Evolutionary conservation across 1,140 invertebrate genomes (phyloP), one percentile per base, ranked within the genome.

Genomic region (Hydropsyche tenuis): DNA sequence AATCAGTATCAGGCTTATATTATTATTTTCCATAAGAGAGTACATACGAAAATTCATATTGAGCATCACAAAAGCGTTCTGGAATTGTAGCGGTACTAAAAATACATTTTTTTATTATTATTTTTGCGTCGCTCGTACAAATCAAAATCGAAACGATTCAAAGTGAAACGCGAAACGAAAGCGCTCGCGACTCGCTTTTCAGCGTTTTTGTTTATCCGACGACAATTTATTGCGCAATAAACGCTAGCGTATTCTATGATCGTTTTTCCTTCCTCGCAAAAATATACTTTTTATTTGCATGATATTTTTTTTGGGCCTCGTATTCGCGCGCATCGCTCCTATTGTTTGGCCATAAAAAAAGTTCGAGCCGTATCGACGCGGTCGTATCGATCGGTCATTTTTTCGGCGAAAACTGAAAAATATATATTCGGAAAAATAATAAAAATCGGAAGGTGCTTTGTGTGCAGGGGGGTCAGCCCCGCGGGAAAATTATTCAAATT

Each of bases 401-500:
- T 46, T 46, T 46, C 2, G 1, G 48, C 16, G 20, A 20, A 37
- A 37, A 37, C 30, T n/a, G n/a, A n/a, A n/a, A 9, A 4, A 37
- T 37, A 3, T 9, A 9, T 9, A 37, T 37, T 9, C 9, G 30
- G 3, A 37, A 37, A 37, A 37, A 37, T 37, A 9, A n/a, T n/a
- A n/a, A n/a, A 37, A 37, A 37, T 37, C 9, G 3, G n/a, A 20
- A 53, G 20, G n/a, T 14, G 16, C 48, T 53, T 53, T 53, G 48
- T 53, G 30, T 37, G 3, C 3, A 37, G 16, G n/a, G 16, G 48
- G 45, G 45, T 3, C 12, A 16, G 45, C 2, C 45, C 45, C 45
- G 45, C 45, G 45, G 45, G 45, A 46, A 46, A 53, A 53, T 53
- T 53, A 53, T 53, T 53, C 48, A 53, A 53, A 53, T 53, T 53